Conservation (phyloP, 2,113 vertebrate species). For the Equus quagga region DNA sequence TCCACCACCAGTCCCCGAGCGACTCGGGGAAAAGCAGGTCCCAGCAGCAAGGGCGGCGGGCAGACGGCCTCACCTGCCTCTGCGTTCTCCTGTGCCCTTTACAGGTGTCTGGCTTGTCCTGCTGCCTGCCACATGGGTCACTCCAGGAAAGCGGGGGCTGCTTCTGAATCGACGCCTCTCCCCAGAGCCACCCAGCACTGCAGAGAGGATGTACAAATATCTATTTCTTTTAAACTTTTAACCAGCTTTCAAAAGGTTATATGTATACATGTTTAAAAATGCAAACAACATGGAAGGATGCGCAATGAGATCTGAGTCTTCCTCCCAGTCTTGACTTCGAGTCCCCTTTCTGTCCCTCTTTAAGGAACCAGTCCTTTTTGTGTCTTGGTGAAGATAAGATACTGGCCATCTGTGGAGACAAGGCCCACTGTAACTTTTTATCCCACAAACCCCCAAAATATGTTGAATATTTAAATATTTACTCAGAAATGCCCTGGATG, state of each 20-base stretch:
- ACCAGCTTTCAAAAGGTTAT: background rate
- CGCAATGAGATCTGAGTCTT: background rate
- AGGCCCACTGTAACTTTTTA: background rate
- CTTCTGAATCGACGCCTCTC: background rate
- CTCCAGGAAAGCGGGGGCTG: background rate
- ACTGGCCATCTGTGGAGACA: background rate
- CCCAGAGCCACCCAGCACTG: background rate
- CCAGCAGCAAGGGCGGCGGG: background rate
- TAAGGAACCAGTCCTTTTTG: background rate
- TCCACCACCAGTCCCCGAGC: background rate
- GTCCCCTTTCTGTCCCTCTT: background rate
- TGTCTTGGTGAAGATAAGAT: background rate
- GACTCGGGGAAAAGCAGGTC: background rate
- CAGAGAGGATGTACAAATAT: background rate
- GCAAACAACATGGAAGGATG: background rate
- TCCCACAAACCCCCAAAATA: background rate
- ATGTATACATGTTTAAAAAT: background rate
- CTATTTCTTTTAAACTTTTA: background rate
- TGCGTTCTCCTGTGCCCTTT: accelerated
- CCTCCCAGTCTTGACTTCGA: background rate
- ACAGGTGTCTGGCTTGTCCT: background rate
- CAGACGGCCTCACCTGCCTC: background rate
- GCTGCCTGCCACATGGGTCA: background rate
- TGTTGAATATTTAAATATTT: background rate
- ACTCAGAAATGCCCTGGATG: background rate